Percentiles rank a stretch among this genome's conserved stretches.
These are phyloP conservation scores for Tenthredo distinguenda DNA, from an alignment of 2,888 invertebrate genomes.

Conservation along the genomic window DNA sequence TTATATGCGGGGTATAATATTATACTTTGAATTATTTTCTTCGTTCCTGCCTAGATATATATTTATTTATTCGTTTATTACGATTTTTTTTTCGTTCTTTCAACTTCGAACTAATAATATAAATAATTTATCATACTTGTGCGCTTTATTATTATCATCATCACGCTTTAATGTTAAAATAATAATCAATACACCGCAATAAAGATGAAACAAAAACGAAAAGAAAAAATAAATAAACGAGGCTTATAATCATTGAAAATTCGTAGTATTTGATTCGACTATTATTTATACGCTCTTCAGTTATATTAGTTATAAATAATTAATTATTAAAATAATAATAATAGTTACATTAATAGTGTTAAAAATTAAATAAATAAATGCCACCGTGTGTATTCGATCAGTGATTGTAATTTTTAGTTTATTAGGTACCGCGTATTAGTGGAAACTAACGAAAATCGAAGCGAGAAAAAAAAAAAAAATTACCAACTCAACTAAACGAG, in stretches of 20 bases:
- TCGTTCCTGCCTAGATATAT: background rate
- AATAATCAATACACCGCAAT: background rate
- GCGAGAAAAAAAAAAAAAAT: background rate
- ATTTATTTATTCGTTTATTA: background rate
- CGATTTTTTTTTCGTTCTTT: background rate
- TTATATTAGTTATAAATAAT: slow-evolving; percentile 4
- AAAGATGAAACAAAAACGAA: background rate
- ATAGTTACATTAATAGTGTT: background rate
- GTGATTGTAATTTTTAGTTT: background rate
- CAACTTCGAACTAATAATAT: background rate
- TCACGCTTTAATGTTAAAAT: background rate
- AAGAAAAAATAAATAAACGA: background rate
- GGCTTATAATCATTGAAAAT: background rate
- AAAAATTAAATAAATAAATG: slow-evolving; percentile 25
- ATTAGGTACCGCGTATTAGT: background rate
- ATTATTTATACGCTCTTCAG: background rate
- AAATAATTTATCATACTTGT: background rate
- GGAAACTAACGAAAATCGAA: background rate
- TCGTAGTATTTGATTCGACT: background rate
- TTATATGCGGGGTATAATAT: background rate
- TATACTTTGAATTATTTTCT: background rate
- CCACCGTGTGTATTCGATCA: slow-evolving; percentile 8
- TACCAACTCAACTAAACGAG: background rate
- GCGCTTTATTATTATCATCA: slow-evolving; percentile 2
- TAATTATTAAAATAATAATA: background rate